A percentile compares a stretch with the other conserved stretches of the same genome.
Conservation (phyloP, 1,140 invertebrate species). For the Solenopsis fugax region DNA sequence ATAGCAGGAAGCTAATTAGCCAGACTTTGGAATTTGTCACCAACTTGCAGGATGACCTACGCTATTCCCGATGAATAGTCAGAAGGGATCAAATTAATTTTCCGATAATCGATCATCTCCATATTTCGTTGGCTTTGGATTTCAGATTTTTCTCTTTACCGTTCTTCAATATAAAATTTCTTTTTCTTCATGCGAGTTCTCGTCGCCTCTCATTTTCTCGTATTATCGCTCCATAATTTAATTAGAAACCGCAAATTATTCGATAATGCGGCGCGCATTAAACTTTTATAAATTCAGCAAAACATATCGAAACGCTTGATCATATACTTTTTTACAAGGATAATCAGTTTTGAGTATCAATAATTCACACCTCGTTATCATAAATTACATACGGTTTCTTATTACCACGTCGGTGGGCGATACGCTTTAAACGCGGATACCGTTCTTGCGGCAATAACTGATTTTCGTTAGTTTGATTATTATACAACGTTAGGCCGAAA, state of each 20-base stretch:
- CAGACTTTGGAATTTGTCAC: neutral
- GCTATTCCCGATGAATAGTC: neutral
- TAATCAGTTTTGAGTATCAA: constrained; percentile 62
- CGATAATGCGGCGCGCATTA: neutral
- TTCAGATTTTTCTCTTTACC: neutral
- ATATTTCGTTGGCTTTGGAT: neutral
- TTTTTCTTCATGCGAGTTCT: neutral
- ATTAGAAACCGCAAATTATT: constrained; percentile 11
- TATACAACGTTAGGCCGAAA: constrained; percentile 36
- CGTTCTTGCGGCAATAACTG: neutral
- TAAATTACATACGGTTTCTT: constrained; percentile 34
- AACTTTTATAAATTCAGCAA: neutral
- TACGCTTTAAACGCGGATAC: neutral
- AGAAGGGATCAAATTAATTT: neutral
- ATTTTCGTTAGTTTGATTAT: constrained; percentile 43
- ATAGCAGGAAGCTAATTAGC: neutral
- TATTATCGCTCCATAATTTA: neutral
- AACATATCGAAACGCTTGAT: neutral
- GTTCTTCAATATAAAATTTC: neutral
- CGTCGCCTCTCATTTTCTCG: neutral
- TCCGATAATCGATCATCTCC: neutral
- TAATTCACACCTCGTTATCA: constrained; percentile 67
- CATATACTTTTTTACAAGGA: constrained; percentile 43
- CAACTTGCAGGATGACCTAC: neutral
- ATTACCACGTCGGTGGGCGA: neutral